These are phyloP conservation scores for Formica selysi DNA, from an alignment of 1,140 invertebrate genomes.

Conservation along the genomic window DNA sequence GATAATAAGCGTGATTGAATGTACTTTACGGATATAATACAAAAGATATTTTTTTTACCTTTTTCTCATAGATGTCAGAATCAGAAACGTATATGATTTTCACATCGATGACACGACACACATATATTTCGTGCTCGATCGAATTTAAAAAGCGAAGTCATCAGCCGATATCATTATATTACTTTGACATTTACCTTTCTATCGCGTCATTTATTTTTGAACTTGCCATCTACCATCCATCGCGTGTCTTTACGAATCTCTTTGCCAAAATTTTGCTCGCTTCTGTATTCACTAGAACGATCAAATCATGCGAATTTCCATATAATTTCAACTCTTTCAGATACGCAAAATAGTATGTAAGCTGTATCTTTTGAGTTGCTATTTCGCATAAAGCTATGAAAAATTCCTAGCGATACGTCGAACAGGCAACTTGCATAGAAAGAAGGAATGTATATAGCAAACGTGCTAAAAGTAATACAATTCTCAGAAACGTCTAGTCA, in stretches of 20 bases:
- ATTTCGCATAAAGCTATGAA: constrained; percentile 27
- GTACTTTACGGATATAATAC: neutral
- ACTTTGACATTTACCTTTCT: neutral
- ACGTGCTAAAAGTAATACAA: constrained; percentile 19
- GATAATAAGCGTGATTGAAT: constrained; percentile 15
- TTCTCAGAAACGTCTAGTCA: neutral
- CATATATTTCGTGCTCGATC: neutral
- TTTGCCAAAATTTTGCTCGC: neutral
- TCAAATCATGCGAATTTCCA: constrained; percentile 12
- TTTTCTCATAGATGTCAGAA: neutral
- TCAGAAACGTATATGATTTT: neutral
- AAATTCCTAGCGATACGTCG: neutral
- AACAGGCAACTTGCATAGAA: constrained; percentile 14
- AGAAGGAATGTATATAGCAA: neutral
- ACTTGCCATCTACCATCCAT: neutral
- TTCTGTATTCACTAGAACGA: neutral
- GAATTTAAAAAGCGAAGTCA: constrained; percentile 1
- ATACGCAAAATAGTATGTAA: neutral
- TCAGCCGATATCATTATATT: neutral
- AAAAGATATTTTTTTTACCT: constrained; percentile 21
- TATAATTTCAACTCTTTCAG: constrained; percentile 24
- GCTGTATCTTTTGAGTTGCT: constrained; percentile 8
- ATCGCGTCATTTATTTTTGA: neutral
- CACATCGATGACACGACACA: neutral
- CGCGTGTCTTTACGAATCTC: neutral